These are phyloP conservation scores for Paramisgurnus dabryanus DNA, from an alignment of 2,113 vertebrate species.

Conservation along the genomic window DNA sequence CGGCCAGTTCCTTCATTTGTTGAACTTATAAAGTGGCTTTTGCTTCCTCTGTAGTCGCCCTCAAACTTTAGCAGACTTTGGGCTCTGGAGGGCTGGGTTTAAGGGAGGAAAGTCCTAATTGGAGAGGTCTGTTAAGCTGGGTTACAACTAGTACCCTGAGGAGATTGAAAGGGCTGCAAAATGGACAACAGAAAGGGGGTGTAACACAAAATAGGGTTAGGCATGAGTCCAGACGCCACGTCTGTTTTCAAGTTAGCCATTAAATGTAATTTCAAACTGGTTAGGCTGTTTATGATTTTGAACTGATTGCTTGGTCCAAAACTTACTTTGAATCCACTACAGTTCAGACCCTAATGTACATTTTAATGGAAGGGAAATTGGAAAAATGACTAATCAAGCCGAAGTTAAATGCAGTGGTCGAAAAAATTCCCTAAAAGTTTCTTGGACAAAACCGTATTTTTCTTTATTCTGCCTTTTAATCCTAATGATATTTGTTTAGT, in stretches of 20 bases:
- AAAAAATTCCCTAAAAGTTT: too few species aligned
- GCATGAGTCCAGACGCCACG: not conserved
- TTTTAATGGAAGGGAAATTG: too few species aligned
- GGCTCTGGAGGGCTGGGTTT: slow-evolving; percentile 58
- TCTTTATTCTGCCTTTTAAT: not conserved
- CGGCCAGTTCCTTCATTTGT: slow-evolving; percentile 53
- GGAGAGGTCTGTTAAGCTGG: slow-evolving; percentile 65
- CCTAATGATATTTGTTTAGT: not conserved
- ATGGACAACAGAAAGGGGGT: slow-evolving; percentile 65
- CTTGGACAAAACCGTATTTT: too few species aligned
- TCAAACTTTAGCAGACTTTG: slow-evolving; percentile 61
- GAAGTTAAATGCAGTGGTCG: too few species aligned
- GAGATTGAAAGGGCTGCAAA: slow-evolving; percentile 62
- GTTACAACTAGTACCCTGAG: slow-evolving; percentile 50
- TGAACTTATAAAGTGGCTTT: slow-evolving; percentile 63
- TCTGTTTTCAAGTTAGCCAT: not conserved
- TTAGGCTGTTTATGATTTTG: too few species aligned
- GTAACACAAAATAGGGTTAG: slow-evolving; percentile 14
- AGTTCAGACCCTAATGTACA: too few species aligned
- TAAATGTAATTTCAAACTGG: not conserved
- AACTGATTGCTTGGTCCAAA: too few species aligned
- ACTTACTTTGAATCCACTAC: too few species aligned
- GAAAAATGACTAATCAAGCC: not conserved
- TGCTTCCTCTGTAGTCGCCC: slow-evolving; percentile 67
- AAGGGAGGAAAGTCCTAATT: slow-evolving; percentile 49